Evolutionary conservation across 1,140 invertebrate genomes (phyloP), one percentile per base, ranked within the genome.

Genomic region (Rhyacophila brunnea): DNA sequence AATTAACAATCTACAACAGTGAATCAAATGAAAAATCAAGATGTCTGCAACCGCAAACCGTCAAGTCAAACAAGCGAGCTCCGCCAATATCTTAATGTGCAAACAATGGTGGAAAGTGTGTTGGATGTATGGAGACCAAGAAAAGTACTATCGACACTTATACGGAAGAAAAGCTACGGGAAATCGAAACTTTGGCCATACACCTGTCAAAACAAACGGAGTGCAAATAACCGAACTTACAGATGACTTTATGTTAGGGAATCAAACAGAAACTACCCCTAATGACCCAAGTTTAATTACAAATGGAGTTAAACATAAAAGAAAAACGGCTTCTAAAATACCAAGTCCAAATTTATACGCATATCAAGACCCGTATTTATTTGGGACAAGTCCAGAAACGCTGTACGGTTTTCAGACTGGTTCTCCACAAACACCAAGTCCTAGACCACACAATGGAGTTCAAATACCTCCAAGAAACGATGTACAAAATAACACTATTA

Each of bases 41-140:
- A 79, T 79, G 77, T 76, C 77, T 48, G 70, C 77, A 6, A 79
- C 76, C 17, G 76, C 77, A 0, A 78, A 74, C 14, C 70, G 75
- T 56, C 76, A 79, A 58, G 71, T 79, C 19, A 79, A 79, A 64
- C 69, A 74, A 4, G 77, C 77, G n/a, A 78, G 78, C 51, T 75
- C 83, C 36, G 85, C 84, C 42, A 88, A 88, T 75, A 84, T 89
- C 69, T 74, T 91, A 53, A 88, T 89, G 85, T 90, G 88, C 78
- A 87, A 88, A 72, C 87, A 91, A 78, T 92, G 89, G 89, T 91
- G 89, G 89, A 89, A 88, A 74, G 89, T 91, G 49, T 92, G 89
- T 69, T 91, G 88, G 85, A 87, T 91, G 77, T 88, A 91, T 68
- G 89, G 89, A 19, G 89, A 91, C 69, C 89, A 91, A 71, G 87